Conservation (phyloP, 2,797 vertebrate genomes). For the Uromys caudimaculatus region DNA sequence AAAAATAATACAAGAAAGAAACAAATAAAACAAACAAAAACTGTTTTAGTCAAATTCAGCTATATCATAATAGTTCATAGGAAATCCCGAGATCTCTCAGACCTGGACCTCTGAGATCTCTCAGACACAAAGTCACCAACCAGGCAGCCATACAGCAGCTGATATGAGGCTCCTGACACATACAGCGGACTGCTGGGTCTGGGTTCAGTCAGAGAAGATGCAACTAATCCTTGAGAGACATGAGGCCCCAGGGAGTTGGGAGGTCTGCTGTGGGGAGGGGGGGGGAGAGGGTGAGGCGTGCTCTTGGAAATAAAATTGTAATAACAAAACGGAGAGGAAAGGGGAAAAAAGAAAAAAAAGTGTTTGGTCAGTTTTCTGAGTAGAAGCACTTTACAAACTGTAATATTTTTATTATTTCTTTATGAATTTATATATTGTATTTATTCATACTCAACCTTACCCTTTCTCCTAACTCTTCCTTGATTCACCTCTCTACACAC, state of each 20-base stretch:
- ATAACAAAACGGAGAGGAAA: not conserved
- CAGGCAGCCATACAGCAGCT: too few species aligned
- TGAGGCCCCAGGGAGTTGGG: too few species aligned
- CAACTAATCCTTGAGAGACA: too few species aligned
- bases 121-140: too few species aligned
- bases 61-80: too few species aligned
- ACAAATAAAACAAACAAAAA: not conserved
- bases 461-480: not conserved
- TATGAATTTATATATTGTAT: too few species aligned
- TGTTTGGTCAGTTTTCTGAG: not conserved
- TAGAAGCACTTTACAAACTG: not conserved
- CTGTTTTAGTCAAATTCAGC: too few species aligned
- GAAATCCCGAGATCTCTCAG: too few species aligned
- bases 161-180: not conserved
- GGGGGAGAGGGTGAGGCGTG: too few species aligned
- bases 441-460: not conserved
- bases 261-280: too few species aligned
- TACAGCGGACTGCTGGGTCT: not conserved
- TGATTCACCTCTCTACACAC: not conserved
- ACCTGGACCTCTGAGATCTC: too few species aligned
- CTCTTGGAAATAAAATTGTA: not conserved
- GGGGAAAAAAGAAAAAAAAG: not conserved
- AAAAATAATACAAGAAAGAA: not conserved
- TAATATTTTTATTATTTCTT: not conserved
- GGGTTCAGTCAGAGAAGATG: too few species aligned